Conservation (phyloP, 2,888 invertebrate species). For the Chirona hameri region DNA sequence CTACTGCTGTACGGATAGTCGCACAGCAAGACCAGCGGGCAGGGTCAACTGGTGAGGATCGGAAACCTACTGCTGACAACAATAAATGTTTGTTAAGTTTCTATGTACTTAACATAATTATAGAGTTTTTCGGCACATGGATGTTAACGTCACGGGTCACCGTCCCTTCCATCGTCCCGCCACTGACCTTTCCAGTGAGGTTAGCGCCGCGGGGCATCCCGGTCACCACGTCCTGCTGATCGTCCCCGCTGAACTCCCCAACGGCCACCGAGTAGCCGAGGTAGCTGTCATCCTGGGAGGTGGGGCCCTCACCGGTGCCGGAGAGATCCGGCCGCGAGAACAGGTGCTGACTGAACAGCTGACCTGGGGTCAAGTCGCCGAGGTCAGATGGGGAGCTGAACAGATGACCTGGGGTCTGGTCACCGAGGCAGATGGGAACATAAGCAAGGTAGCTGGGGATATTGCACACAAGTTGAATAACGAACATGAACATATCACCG, state of each 20-base stretch:
- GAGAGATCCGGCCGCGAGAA: constrained; percentile 65
- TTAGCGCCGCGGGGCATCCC: constrained; percentile 83
- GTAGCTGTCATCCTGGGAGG: constrained; percentile 81
- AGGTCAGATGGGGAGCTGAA: background rate
- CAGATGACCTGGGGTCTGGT: background rate
- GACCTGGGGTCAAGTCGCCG: constrained; percentile 58
- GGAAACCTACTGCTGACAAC: too few relatives aligned
- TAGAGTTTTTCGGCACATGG: too few relatives aligned
- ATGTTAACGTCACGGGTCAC: too few relatives aligned
- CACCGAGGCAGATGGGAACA: background rate
- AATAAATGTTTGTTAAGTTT: too few relatives aligned
- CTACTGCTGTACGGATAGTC: too few relatives aligned
- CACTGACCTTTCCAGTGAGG: constrained; percentile 72
- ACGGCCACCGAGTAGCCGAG: constrained; percentile 88
- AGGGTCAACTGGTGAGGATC: too few relatives aligned
- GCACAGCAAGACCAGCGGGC: too few relatives aligned
- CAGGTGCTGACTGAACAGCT: constrained; percentile 71
- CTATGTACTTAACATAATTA: too few relatives aligned
- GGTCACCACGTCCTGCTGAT: constrained; percentile 68
- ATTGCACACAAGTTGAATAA: too few relatives aligned
- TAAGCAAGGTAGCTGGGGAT: too few relatives aligned
- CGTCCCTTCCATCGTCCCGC: too few relatives aligned
- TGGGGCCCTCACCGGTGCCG: constrained; percentile 75
- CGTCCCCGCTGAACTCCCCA: constrained; percentile 76
- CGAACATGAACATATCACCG: too few relatives aligned